Evolutionary conservation across 2,113 vertebrate genomes (phyloP), one percentile per base, ranked within the genome.

Genomic region (Myxocyprinus asiaticus): DNA sequence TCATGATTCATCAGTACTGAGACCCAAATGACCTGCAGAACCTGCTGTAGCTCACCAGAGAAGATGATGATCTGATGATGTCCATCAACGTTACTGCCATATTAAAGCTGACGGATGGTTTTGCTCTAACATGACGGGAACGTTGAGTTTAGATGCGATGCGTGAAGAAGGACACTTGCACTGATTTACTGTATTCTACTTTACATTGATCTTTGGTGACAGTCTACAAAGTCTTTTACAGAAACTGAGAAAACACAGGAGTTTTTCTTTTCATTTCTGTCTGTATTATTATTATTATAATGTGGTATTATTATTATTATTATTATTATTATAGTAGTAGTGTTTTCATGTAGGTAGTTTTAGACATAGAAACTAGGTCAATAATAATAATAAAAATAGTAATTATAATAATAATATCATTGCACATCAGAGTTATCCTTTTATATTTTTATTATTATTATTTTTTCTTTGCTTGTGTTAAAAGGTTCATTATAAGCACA

Each of bases 381-480:
- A n/a, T 69, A 33, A 85, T 90, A 82, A 88, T 82, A 68, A 75
- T 83, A 47, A 75, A 1, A 33, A 33, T 33, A 33, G 3, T 33
- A 33, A 33, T 33, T 1, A 33, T 33, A 33, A 33, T 33, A 33
- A 33, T 33, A 3, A 33, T 78, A 91, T 94, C 89, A 93, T 94
- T 92, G 91, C 93, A 93, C 94, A 94, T 94, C 84, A 85, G 92
- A 33, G 88, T 94, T 33, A 33, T 33, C 22, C 22, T 33, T 90
- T 95, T 95, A 90, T 95, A 95, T 95, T 96, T 96, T 96, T 64
- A 22, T 58, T 88, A 85, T 88, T 66, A 81, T 33, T 1, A 3
- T 59, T 78, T 83, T 85, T 82, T 62, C 45, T 83, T 75, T 78
- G 51, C 59, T 84, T 88, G 85, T 71, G 62, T 84, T 88, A 73